Evolutionary conservation across 1,140 invertebrate species (phyloP).

Genomic region (Drosophila insularis): DNA sequence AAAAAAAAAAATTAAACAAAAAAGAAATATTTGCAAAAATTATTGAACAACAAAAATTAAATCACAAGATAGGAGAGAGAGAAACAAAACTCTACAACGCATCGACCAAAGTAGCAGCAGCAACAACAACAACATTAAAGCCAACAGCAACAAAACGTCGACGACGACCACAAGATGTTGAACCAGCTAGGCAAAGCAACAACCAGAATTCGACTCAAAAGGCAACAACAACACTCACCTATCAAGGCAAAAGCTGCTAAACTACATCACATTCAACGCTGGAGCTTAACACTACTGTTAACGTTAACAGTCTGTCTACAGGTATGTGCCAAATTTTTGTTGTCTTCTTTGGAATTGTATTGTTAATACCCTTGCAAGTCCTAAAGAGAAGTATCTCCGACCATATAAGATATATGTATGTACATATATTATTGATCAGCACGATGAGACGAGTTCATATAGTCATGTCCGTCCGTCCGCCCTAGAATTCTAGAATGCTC

Average conservation of each 20-base stretch:
- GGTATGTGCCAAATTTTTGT: slow-evolving; percentile 41
- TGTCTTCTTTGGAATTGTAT: neutral
- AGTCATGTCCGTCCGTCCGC: too few species aligned
- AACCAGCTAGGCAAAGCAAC: slow-evolving; percentile 71
- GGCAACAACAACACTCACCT: slow-evolving; percentile 37
- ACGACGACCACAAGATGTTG: slow-evolving; percentile 72
- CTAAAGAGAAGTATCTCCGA: too few species aligned
- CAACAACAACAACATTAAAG: slow-evolving; percentile 16
- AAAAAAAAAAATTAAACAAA: slow-evolving; percentile 13
- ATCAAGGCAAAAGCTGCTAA: slow-evolving; percentile 41
- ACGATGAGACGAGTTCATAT: too few species aligned
- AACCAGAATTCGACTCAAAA: slow-evolving; percentile 76
- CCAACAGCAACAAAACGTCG: slow-evolving; percentile 43
- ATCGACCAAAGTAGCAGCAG: slow-evolving; percentile 18
- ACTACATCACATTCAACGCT: slow-evolving; percentile 54
- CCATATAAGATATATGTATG: too few species aligned
- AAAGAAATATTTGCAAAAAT: slow-evolving; percentile 25
- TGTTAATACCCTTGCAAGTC: too few species aligned
- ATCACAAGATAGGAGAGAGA: too few species aligned
- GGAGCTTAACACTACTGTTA: slow-evolving; percentile 63
- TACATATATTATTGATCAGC: too few species aligned
- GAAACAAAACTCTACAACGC: slow-evolving; percentile 15
- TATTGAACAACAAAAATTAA: neutral
- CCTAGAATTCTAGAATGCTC: too few species aligned
- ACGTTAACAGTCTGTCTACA: slow-evolving; percentile 69